Evolutionary conservation across 2,113 vertebrate genomes (phyloP), one percentile per base, ranked within the genome.

Genomic region (Hystrix cristata): DNA sequence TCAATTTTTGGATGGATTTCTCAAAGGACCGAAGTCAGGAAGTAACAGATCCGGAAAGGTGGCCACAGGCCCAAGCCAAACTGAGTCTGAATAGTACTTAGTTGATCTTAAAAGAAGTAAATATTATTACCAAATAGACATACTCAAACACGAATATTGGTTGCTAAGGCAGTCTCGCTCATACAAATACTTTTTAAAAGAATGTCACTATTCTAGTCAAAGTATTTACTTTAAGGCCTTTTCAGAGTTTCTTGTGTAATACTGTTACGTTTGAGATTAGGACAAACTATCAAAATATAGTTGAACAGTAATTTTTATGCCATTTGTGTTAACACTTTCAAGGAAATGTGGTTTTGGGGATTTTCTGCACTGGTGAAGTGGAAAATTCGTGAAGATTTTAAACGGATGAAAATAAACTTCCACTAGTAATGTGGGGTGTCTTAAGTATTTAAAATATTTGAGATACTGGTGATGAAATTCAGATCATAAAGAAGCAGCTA

Each of bases 21-120:
- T n/a, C 34, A 78, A 83, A 74, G 21, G 14, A 91, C 48, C 87
- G 67, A 62, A 15, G 7, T 51, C 48, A 25, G 15, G 5, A 71
- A 80, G 7, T 48, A 31, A 51, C 57, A 71, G 29, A 29, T 53
- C 27, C 48, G 10, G 27, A 21, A 71, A 3, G 15, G 43, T 93
- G 34, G 8, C 10, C 29, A 34, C 15, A 62, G 64, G 9, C 18
- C 16, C 31, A 95, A 59, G 31, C 31, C 69, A 95, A 51, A 83
- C 74, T 76, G 82, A 65, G 21, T 78, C 43, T 53, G 15, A 62
- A 69, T 23, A 65, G 14, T 31, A 74, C 46, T 64, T 55, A 11
- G 48, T 62, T 95, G 59, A 89, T 55, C 13, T 79, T 29, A 94
- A 86, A 80, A 23, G 43, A n/a, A 78, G 34, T 21, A 96, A 57